Conservation (phyloP, 2,888 invertebrate genomes). For the Scaptomyza tumidula region DNA sequence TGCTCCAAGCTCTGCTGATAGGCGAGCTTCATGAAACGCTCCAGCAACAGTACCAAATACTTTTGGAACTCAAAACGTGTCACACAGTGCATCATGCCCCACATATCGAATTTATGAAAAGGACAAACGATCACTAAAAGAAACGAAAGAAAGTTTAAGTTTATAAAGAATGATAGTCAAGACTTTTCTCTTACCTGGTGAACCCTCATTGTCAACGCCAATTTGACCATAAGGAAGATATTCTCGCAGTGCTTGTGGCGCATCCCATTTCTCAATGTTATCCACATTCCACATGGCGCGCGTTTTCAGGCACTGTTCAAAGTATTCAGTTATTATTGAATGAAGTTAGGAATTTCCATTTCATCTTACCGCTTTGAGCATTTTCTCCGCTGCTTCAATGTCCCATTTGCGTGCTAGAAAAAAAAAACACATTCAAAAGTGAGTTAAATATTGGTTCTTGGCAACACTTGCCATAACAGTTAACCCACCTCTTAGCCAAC, state of each 20-base stretch:
- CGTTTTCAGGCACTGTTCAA: constrained; percentile 76
- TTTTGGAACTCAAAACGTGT: constrained; percentile 90
- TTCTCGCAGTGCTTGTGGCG: constrained; percentile 88
- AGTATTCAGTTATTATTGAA: too few relatives aligned
- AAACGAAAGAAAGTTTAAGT: neutral
- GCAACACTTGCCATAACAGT: neutral
- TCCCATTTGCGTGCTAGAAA: constrained; percentile 92
- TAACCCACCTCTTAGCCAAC: constrained; percentile 91
- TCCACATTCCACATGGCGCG: constrained; percentile 89
- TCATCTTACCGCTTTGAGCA: constrained; percentile 92
- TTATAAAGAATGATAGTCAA: neutral
- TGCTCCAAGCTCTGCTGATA: constrained; percentile 87
- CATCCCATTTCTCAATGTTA: constrained; percentile 88
- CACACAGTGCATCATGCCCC: constrained; percentile 91
- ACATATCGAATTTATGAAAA: constrained; percentile 92
- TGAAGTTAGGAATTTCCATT: neutral
- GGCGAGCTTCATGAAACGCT: constrained; percentile 87
- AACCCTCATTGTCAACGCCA: constrained; percentile 93
- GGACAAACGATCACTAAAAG: constrained; percentile 90
- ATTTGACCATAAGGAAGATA: constrained; percentile 92
- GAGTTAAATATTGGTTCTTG: neutral
- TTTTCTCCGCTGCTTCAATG: constrained; percentile 94
- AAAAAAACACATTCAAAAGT: neutral
- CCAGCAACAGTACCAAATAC: constrained; percentile 88
- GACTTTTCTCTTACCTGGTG: constrained; percentile 85